These are phyloP conservation scores for Erpobdella octoculata DNA, from an alignment of 2,888 invertebrate species.

Conservation along the genomic window DNA sequence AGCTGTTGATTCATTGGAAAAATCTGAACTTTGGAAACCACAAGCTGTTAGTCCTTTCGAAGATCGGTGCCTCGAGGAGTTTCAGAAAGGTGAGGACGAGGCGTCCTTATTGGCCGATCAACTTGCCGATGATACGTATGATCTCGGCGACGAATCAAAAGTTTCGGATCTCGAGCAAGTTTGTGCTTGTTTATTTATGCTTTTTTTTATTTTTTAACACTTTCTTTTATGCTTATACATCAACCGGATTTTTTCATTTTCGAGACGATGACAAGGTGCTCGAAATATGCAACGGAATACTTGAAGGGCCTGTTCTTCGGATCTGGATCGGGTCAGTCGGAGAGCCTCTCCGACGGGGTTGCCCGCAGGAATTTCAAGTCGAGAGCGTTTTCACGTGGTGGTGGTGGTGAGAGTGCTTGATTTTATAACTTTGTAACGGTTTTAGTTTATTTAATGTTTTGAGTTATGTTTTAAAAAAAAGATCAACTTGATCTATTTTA, in stretches of 20 bases:
- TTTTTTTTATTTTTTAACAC: too few species aligned
- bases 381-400: too few species aligned
- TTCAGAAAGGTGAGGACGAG: too few species aligned
- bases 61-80: too few species aligned
- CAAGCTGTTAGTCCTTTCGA: too few species aligned
- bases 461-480: background rate
- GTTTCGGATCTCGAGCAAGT: background rate
- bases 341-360: too few species aligned
- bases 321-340: background rate
- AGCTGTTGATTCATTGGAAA: too few species aligned
- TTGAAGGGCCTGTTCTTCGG: background rate
- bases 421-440: background rate
- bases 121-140: background rate
- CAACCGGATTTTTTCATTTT: too few species aligned
- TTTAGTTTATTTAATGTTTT: background rate
- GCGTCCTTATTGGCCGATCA: background rate
- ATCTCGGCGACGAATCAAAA: background rate
- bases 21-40: too few species aligned
- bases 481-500: background rate
- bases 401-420: too few species aligned
- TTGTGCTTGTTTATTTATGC: too few species aligned
- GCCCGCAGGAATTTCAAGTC: too few species aligned
- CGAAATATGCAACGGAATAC: background rate
- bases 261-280: background rate
- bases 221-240: constrained; percentile 74